Evolutionary conservation across 2,113 vertebrate species (phyloP).

Genomic region (Glaucomys volans): DNA sequence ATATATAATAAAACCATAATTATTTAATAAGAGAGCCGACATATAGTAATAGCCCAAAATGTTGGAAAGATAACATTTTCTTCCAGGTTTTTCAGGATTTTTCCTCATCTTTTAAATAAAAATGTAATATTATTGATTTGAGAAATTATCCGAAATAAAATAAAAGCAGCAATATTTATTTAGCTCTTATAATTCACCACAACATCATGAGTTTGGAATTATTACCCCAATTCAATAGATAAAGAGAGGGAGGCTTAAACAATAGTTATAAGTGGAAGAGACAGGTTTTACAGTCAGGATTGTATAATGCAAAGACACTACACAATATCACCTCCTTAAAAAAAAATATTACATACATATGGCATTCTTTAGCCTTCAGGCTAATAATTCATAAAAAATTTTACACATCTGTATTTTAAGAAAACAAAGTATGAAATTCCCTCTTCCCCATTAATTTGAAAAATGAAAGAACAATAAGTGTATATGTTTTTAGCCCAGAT

Average conservation of each 20-base stretch:
- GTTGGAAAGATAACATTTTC: constrained; percentile 21
- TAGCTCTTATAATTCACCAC: neutral
- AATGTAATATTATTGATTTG: constrained; percentile 32
- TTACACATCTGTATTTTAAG: constrained; percentile 21
- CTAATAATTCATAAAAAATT: constrained; percentile 18
- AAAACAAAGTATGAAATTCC: neutral
- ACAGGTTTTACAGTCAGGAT: neutral
- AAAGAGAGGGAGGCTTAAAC: neutral
- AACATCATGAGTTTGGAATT: neutral
- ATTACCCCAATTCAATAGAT: neutral
- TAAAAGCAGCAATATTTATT: constrained; percentile 34
- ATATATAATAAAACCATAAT: neutral
- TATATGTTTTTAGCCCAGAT: neutral
- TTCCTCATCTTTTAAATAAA: neutral
- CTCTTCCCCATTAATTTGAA: neutral
- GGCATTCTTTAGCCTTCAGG: constrained; percentile 14
- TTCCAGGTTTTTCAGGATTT: constrained; percentile 27
- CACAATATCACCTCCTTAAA: neutral
- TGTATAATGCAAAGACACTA: neutral
- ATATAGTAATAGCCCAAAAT: neutral
- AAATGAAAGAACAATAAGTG: neutral
- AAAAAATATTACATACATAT: neutral
- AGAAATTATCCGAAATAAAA: constrained; percentile 42
- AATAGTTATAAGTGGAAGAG: neutral
- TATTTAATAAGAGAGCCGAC: neutral